Evolutionary conservation across 1,140 invertebrate genomes (phyloP), one percentile per base, ranked within the genome.

Genomic region (Tribolium castaneum): DNA sequence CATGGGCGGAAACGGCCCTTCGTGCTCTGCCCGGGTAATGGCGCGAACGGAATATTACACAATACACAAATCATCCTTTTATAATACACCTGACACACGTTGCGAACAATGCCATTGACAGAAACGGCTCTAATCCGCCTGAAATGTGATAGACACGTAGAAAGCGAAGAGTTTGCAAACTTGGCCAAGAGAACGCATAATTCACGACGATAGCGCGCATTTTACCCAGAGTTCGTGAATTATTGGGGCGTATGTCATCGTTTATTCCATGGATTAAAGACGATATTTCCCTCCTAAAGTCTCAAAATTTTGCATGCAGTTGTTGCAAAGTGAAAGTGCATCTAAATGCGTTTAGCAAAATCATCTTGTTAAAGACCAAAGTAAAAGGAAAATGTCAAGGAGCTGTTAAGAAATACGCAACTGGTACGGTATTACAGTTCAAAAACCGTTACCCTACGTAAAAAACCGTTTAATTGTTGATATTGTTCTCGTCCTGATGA

Each of bases 341-440:
- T 35, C 19, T 59, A 13, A 66, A 66, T 35, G 9, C 30, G 30
- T 66, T 35, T 35, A 66, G 59, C 30, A 66, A 66, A 66, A 66
- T 66, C 59, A 66, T 66, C 59, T 35, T 66, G 59, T 66, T 30
- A n/a, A 66, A n/a, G 30, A 13, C 59, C 7, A 14, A 66, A 66
- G 59, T 66, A 66, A 66, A 66, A 66, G 59, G 59, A 39, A 66
- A 66, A 66, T 66, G 59, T 66, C 59, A 66, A 66, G 59, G 59
- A 66, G 59, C 30, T 14, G 59, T 66, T 34, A 66, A 66, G 59
- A 66, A 66, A 66, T 66, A 66, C 59, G 59, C 19, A 62, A 62
- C 56, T 62, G 25, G 12, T 62, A 62, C 56, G 3, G 30, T 66
- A 66, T 35, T 66, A 66, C 30, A 66, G 30, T 66, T 66, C 34